A percentile compares a stretch with the other conserved stretches of the same genome.
Evolutionary conservation across 2,888 invertebrate species (phyloP).

Genomic region (Zaprionus obscuricornis): DNA sequence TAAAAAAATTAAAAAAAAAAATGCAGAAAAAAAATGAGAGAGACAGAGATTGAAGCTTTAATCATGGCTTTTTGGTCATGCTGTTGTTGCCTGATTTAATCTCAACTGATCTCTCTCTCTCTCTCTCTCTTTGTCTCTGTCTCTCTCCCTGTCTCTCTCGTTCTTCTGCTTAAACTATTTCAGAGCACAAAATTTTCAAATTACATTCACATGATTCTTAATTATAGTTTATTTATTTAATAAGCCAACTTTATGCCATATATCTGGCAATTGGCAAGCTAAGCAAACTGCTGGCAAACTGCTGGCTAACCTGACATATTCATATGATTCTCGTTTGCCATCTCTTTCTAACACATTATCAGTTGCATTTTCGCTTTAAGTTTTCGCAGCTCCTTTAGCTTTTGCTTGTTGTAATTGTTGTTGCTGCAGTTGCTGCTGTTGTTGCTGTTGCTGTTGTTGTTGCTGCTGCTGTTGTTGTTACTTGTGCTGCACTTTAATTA

Average conservation of each 20-base stretch:
- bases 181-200: too few relatives aligned
- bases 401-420: conserved; percentile 9
- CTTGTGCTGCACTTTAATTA: conserved; percentile 67
- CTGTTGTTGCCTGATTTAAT: conserved; percentile 20
- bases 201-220: conserved; percentile 39
- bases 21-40: too few relatives aligned
- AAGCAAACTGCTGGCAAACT: conserved; percentile 26
- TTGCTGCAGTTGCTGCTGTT: conserved; percentile 6
- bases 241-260: conserved; percentile 42
- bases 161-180: too few relatives aligned
- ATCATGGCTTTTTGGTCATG: conserved; percentile 40
- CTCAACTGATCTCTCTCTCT: too few relatives aligned
- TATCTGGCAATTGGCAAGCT: too few relatives aligned
- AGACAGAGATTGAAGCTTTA: too few relatives aligned
- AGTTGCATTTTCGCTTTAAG: conserved; percentile 53
- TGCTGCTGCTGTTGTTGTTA: conserved; percentile 15
- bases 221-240: conserved; percentile 72
- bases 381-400: conserved; percentile 67
- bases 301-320: background rate
- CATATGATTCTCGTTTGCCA: conserved; percentile 8
- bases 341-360: too few relatives aligned
- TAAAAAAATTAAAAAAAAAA: too few relatives aligned
- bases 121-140: too few relatives aligned
- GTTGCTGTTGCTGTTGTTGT: conserved; percentile 14
- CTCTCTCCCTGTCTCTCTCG: too few relatives aligned